Conservation (phyloP, 2,888 invertebrate species). For the Shargacucullia verbasci region DNA sequence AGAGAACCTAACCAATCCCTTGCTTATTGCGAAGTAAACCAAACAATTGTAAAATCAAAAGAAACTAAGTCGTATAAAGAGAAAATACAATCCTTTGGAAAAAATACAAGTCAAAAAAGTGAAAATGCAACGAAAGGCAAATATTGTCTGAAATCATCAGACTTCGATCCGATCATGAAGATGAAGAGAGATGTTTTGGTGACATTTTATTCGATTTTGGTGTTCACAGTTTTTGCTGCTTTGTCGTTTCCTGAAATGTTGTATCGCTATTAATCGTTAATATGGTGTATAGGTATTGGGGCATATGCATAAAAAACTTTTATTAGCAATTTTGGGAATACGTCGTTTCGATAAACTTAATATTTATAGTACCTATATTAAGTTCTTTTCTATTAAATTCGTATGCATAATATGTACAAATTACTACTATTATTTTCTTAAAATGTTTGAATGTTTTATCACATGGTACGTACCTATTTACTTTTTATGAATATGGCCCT, state of each 20-base stretch:
- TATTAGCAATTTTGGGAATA: background rate
- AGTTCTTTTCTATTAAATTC: background rate
- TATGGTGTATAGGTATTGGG: background rate
- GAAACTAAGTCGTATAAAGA: constrained; percentile 25
- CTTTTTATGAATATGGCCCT: constrained; percentile 5
- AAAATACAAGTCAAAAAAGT: constrained; percentile 25
- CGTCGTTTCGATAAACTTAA: constrained; percentile 3
- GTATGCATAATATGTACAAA: background rate
- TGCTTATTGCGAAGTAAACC: constrained; percentile 29
- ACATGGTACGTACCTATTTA: background rate
- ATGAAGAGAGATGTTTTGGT: constrained; percentile 82
- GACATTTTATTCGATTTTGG: constrained; percentile 81
- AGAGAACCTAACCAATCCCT: constrained; percentile 18
- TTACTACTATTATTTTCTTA: background rate
- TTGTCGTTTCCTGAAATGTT: constrained; percentile 77
- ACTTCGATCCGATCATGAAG: constrained; percentile 71
- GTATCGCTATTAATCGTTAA: constrained; percentile 34
- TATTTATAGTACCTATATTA: constrained; percentile 4
- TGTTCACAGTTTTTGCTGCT: constrained; percentile 82
- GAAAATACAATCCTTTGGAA: constrained; percentile 31
- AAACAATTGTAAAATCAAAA: constrained; percentile 34
- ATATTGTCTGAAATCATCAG: constrained; percentile 44
- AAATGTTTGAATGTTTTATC: background rate
- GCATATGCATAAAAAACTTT: constrained; percentile 7
- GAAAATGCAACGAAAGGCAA: constrained; percentile 35